phyloP scores from a whole-genome alignment of 2,888 invertebrate genomes.

The Cantharis rufa region DNA sequence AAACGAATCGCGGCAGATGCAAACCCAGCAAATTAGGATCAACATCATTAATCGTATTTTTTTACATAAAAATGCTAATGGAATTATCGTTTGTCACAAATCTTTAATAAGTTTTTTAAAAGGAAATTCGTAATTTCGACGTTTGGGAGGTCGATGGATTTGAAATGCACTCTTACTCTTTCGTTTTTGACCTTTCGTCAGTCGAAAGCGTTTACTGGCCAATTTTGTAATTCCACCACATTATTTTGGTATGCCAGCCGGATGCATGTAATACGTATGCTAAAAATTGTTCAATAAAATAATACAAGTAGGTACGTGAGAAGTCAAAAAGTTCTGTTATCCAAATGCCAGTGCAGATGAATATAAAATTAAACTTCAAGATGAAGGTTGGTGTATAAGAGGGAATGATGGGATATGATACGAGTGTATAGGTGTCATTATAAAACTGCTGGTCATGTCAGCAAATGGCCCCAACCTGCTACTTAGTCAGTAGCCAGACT shows the following conservation, averaged over 20 bases:
- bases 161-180: not conserved
- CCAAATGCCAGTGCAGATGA: slow-evolving; percentile 32
- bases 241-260: no score
- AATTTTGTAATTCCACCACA: not conserved
- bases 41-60: slow-evolving; percentile 29
- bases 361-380: slow-evolving; percentile 53
- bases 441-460: slow-evolving; percentile 55
- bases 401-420: slow-evolving; percentile 50
- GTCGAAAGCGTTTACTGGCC: not conserved
- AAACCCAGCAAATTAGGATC: slow-evolving; percentile 26
- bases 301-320: not conserved
- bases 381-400: slow-evolving; percentile 47
- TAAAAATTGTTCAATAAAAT: not conserved
- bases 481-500: slow-evolving; percentile 57
- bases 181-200: not conserved
- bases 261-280: not conserved
- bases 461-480: slow-evolving; percentile 57
- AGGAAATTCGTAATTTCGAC: not conserved
- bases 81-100: slow-evolving; percentile 26
- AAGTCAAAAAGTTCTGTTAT: not conserved
- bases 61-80: slow-evolving; percentile 25
- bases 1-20: slow-evolving; percentile 33
- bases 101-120: not conserved
- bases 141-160: not conserved
- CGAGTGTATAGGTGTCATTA: slow-evolving; percentile 54